Evolutionary conservation across 64 coral and sea anemone species (phyloP).

Genomic region (Stichodactyla helianthus): DNA sequence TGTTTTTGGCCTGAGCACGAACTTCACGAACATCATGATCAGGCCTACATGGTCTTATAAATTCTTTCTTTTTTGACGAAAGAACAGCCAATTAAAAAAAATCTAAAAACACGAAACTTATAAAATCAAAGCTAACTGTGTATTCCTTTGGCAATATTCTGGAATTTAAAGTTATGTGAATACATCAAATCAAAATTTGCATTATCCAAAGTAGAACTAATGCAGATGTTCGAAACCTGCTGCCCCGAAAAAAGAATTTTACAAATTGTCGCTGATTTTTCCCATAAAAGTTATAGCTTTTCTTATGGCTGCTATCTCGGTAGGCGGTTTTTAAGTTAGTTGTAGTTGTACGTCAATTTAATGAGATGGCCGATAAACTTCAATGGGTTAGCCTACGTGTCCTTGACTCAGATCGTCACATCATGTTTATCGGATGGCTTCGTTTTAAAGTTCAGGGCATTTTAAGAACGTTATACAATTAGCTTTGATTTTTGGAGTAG

Average conservation of each 20-base stretch:
- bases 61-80: too few relatives aligned
- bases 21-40: too few relatives aligned
- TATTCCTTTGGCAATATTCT: background rate
- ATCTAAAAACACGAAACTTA: background rate
- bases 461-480: background rate
- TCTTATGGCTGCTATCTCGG: background rate
- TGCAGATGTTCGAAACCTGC: background rate
- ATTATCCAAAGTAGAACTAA: background rate
- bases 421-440: background rate
- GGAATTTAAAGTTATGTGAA: background rate
- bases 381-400: background rate
- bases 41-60: too few relatives aligned
- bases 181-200: background rate
- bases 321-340: background rate
- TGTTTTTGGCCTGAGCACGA: too few relatives aligned
- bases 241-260: background rate
- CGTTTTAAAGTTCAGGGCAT: background rate
- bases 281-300: background rate
- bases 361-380: background rate
- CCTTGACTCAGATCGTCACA: background rate
- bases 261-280: background rate
- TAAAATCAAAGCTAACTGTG: background rate
- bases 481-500: background rate
- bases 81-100: too few relatives aligned
- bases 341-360: background rate